Percentiles rank a stretch among this genome's conserved stretches.
Conservation (phyloP, 1,140 invertebrate species). For the Plutomurus gul region DNA sequence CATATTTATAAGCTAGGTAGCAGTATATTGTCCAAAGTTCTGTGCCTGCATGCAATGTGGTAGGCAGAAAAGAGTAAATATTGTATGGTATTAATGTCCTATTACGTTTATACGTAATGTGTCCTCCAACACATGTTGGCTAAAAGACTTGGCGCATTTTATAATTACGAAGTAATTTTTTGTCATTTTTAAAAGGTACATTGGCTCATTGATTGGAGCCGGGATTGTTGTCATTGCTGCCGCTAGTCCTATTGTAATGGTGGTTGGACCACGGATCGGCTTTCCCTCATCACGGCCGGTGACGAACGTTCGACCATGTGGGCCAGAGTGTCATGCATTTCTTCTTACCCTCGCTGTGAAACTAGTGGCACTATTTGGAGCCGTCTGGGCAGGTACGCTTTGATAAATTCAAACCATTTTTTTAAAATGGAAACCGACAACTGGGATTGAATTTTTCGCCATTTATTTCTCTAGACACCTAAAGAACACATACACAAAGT, state of each 20-base stretch:
- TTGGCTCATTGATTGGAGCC: conserved; percentile 54
- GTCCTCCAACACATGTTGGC: too few species aligned
- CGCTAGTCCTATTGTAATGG: conserved; percentile 89
- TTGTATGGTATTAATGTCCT: too few species aligned
- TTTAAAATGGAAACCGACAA: too few species aligned
- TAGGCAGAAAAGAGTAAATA: too few species aligned
- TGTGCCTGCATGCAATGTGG: too few species aligned
- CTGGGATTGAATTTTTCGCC: too few species aligned
- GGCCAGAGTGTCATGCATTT: conserved; percentile 85
- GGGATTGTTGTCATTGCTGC: conserved; percentile 65
- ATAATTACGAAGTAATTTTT: neutral
- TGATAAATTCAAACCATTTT: too few species aligned
- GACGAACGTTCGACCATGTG: conserved; percentile 63
- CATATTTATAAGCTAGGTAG: too few species aligned
- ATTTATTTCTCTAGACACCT: too few species aligned
- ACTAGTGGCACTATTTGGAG: conserved; percentile 84
- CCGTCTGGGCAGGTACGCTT: conserved; percentile 94
- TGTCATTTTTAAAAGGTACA: conserved; percentile 42
- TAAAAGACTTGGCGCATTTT: neutral
- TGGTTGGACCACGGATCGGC: conserved; percentile 86
- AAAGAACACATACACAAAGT: too few species aligned
- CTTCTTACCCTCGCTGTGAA: conserved; percentile 90
- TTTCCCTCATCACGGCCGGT: conserved; percentile 41
- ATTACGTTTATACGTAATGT: too few species aligned
- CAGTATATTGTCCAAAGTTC: too few species aligned